Percentiles rank a stretch among this genome's conserved stretches.
Conservation (phyloP, 2,113 vertebrate species). For the Odocoileus virginianus region DNA sequence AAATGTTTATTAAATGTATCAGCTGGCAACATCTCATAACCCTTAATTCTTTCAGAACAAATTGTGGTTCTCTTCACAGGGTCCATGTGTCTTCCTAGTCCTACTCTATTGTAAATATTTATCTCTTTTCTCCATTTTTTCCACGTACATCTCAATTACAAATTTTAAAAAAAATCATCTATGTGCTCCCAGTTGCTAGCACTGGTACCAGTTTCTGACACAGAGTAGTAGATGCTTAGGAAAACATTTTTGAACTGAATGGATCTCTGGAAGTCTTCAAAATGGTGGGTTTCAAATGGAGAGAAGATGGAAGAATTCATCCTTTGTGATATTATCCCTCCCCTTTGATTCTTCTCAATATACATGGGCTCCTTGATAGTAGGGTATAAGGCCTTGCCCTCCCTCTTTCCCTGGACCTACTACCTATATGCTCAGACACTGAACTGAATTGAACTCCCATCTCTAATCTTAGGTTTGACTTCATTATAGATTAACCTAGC, state of each 20-base stretch:
- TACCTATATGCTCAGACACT: neutral
- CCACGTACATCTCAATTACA: neutral
- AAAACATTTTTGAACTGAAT: neutral
- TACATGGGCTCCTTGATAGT: neutral
- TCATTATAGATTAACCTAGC: constrained; percentile 19
- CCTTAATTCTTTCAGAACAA: neutral
- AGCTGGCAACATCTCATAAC: neutral
- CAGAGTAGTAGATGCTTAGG: neutral
- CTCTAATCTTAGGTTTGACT: neutral
- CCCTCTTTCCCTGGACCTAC: neutral
- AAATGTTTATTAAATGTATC: neutral
- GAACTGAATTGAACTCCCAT: neutral
- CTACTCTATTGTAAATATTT: neutral
- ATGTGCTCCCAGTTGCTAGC: neutral
- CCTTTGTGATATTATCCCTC: neutral
- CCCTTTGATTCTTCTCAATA: neutral
- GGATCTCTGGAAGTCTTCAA: neutral
- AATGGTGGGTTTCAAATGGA: neutral
- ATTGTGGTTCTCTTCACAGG: constrained; percentile 17
- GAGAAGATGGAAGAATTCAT: neutral
- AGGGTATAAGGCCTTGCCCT: neutral
- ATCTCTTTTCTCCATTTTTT: neutral
- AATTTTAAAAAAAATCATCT: neutral
- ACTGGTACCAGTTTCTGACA: neutral
- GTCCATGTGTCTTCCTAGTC: neutral